Base-by-base conservation (phyloP, 2,888 invertebrate species). In the Merodon equestris region DNA sequence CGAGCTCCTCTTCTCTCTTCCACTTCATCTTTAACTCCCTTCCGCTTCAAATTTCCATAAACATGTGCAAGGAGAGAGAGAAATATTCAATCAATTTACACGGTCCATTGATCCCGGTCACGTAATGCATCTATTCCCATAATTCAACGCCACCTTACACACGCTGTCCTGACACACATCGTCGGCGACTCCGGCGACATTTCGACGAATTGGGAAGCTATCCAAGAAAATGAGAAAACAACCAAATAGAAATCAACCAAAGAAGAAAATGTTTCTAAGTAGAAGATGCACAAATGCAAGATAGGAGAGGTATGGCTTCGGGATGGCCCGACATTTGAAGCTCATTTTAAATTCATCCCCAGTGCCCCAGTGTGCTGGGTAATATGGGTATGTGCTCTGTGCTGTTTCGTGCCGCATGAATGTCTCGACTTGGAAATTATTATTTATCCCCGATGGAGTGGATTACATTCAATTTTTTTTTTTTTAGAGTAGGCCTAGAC, bases 61-160 rank as follows among this genome's bases (percentile, higher is more conserved):
- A 48, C 44, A 27, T 54, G 67, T 60, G 50, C 48, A 18, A 50
- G 51, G 19, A 38, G 34, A 18, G 12, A n/a, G 45, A 48, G 48
- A 48, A 50, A 72, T 70, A 74, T 79, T 79, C 74, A 79, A 79
- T 79, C 79, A 79, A 79, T 79, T 79, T 79, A 79, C 79, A 79
- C 79, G 68, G 79, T 79, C 79, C 79, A 79, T 79, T 79, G 79
- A 79, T 79, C 74, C 79, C 79, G 79, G 79, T 79, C 79, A 79
- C 74, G 79, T 79, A 79, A 74, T 79, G 79, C 74, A 79, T 79
- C 79, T 79, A 74, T 58, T 79, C 79, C 68, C 68, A 79, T 79
- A 79, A 79, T 68, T 79, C 79, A 72, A 64, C 51, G 71, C 71
- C 71, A 71, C 47, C 40, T 67, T 38, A 47, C 12, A 47, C 19